A percentile compares a stretch with the other conserved stretches of the same genome.
Conservation (phyloP, 2,888 invertebrate genomes). For the Thymelicus sylvestris region DNA sequence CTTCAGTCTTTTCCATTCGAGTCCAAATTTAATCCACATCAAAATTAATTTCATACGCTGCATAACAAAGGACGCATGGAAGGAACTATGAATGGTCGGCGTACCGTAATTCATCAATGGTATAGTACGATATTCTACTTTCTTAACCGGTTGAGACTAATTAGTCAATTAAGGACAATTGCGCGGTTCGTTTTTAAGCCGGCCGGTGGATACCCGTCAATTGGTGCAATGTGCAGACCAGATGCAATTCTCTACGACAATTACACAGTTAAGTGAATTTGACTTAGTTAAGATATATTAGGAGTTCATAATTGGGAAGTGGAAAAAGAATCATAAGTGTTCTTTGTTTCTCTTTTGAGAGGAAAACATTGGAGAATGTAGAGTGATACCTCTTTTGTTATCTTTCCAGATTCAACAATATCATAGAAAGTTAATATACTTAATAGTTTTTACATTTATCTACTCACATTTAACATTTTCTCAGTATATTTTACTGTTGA, state of each 20-base stretch:
- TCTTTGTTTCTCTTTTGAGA: no score
- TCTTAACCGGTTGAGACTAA: slow-evolving; percentile 55
- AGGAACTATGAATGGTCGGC: slow-evolving; percentile 6
- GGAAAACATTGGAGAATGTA: no score
- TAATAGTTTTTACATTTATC: no score
- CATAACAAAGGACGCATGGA: not conserved
- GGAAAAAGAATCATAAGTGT: not conserved
- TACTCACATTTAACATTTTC: no score
- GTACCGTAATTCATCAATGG: slow-evolving; percentile 19
- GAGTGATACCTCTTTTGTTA: no score
- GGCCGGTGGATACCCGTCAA: slow-evolving; percentile 54
- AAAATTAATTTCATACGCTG: not conserved
- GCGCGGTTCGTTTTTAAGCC: slow-evolving; percentile 62
- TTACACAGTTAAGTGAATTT: slow-evolving; percentile 54
- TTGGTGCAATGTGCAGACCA: slow-evolving; percentile 69
- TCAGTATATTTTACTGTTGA: no score
- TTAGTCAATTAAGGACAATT: slow-evolving; percentile 80
- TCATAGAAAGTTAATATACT: not conserved
- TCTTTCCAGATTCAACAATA: not conserved
- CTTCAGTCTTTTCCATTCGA: no score
- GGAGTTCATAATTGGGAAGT: slow-evolving; percentile 48
- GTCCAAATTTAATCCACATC: no score
- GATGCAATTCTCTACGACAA: slow-evolving; percentile 76
- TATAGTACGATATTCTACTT: slow-evolving; percentile 51
- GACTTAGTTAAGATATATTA: slow-evolving; percentile 58